Evolutionary conservation across 2,113 vertebrate species (phyloP).

Genomic region (Lagopus muta): DNA sequence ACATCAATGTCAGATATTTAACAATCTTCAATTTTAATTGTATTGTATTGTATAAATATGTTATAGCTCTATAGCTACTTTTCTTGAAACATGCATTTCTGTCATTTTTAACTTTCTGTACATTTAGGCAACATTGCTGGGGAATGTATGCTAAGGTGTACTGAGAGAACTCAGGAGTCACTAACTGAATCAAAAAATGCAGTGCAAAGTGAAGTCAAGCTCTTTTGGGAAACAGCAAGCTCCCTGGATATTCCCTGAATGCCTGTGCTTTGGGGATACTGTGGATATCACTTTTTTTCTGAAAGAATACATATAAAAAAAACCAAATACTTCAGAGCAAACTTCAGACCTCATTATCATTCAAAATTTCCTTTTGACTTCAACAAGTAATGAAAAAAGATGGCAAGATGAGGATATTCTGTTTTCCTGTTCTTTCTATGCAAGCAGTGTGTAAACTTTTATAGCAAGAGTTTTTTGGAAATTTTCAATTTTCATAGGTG

Average conservation of each 20-base stretch:
- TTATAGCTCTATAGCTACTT: not conserved
- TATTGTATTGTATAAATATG: not conserved
- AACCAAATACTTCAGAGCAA: not conserved
- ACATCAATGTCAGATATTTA: not conserved
- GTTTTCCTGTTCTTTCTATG: not conserved
- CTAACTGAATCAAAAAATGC: not conserved
- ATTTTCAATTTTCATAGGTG: not conserved
- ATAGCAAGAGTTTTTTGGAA: not conserved
- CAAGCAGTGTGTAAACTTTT: not conserved
- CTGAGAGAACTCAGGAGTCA: not conserved
- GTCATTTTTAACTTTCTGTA: not conserved
- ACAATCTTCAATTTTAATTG: not conserved
- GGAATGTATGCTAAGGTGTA: not conserved
- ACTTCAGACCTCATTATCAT: not conserved
- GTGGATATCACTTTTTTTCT: not conserved
- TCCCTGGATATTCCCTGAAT: constrained; percentile 26
- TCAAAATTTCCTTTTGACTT: not conserved
- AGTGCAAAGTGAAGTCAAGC: not conserved
- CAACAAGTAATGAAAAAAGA: not conserved
- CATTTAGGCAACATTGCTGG: not conserved
- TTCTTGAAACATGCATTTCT: not conserved
- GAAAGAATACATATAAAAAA: not conserved
- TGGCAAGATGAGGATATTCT: not conserved
- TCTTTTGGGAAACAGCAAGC: not conserved
- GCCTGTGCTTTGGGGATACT: not conserved